These are phyloP conservation scores for Phoronis australis DNA, from an alignment of 2,888 invertebrate species.

Conservation along the genomic window DNA sequence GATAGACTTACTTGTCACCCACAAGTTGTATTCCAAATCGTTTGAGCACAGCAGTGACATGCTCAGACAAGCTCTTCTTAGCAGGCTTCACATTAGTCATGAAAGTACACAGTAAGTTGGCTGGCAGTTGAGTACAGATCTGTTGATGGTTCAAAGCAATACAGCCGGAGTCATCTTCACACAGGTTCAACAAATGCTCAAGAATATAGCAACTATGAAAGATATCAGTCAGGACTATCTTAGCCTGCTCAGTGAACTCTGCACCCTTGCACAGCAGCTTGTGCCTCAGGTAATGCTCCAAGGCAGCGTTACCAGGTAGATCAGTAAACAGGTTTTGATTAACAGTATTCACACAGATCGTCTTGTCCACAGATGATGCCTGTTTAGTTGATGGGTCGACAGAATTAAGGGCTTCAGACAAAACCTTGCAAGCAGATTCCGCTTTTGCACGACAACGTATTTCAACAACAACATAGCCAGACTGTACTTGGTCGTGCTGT, in stretches of 20 bases:
- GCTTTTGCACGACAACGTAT: conserved; percentile 39
- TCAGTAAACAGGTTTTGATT: conserved; percentile 34
- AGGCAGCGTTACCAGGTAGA: conserved; percentile 30
- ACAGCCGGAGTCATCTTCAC: conserved; percentile 37
- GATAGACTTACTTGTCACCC: conserved; percentile 39
- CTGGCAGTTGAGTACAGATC: conserved; percentile 37
- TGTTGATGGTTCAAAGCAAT: conserved; percentile 47
- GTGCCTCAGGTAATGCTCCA: conserved; percentile 37
- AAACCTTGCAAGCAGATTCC: conserved; percentile 35
- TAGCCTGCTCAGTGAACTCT: conserved; percentile 31
- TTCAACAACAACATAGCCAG: conserved; percentile 43
- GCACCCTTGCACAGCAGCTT: conserved; percentile 28
- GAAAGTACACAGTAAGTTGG: conserved; percentile 41
- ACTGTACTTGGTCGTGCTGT: neutral
- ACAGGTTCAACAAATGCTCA: conserved; percentile 32
- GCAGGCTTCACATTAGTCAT: conserved; percentile 33
- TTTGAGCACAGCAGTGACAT: conserved; percentile 35
- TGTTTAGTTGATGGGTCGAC: too few species aligned
- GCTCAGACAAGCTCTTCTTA: conserved; percentile 42
- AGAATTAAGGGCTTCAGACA: too few species aligned
- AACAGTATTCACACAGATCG: conserved; percentile 39
- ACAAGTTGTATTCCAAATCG: conserved; percentile 41
- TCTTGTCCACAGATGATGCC: too few species aligned
- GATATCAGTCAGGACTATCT: conserved; percentile 44
- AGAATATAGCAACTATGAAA: conserved; percentile 50